Percentiles rank a stretch among this genome's conserved stretches.
Conservation (phyloP, 2,888 invertebrate species). For the Aproaerema taeniolella region DNA sequence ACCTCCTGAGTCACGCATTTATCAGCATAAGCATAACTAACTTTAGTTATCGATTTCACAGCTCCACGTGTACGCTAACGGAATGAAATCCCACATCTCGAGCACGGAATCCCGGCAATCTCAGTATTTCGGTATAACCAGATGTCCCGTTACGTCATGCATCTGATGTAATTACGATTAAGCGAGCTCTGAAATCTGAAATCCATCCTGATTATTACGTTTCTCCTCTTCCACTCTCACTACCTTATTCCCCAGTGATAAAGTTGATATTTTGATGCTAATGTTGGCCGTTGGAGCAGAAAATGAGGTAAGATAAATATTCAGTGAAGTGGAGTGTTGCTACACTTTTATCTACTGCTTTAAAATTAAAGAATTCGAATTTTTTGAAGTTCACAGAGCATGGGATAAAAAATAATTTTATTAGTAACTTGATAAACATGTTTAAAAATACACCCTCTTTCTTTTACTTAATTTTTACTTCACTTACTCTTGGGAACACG, state of each 20-base stretch:
- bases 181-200: conserved; percentile 12
- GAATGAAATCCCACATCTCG: background rate
- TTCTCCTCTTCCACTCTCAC: background rate
- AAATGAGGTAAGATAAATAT: conserved; percentile 7
- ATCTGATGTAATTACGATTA: conserved; percentile 18
- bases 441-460: too few species aligned
- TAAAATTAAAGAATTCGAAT: too few species aligned
- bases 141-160: conserved; percentile 14
- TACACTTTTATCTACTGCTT: too few species aligned
- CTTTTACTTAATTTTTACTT: too few species aligned
- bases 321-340: background rate
- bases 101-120: background rate
- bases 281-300: conserved; percentile 1
- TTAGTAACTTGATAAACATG: too few species aligned
- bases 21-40: too few species aligned
- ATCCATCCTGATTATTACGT: conserved; percentile 15
- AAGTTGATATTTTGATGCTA: conserved; percentile 6
- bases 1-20: too few species aligned
- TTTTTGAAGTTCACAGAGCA: too few species aligned
- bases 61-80: background rate
- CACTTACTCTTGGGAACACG: too few species aligned
- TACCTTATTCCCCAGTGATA: background rate
- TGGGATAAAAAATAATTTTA: too few species aligned
- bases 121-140: conserved; percentile 7
- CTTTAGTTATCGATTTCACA: background rate